Conservation (phyloP, 2,113 vertebrate species). For the Canis aureus region DNA sequence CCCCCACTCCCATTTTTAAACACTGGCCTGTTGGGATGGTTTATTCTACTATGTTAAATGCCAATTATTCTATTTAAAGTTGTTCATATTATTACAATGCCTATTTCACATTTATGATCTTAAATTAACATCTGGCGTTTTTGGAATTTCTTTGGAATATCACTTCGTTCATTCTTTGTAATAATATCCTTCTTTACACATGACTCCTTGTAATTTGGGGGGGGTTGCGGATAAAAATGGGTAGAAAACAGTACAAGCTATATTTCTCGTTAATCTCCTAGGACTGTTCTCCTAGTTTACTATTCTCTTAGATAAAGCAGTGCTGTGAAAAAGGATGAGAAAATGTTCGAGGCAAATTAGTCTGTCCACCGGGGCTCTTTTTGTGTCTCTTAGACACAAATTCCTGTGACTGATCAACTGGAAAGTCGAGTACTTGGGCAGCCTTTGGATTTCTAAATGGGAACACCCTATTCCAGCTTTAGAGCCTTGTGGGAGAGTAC, state of each 20-base stretch:
- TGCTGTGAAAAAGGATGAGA: background rate
- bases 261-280: background rate
- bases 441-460: conserved; percentile 48
- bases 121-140: background rate
- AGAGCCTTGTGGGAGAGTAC: background rate
- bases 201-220: background rate
- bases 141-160: conserved; percentile 1
- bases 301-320: conserved; percentile 4
- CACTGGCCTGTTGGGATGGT: background rate
- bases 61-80: conserved; percentile 37
- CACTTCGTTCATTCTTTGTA: conserved; percentile 35
- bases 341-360: background rate
- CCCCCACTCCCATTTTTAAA: background rate
- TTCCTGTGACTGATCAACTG: conserved; percentile 11
- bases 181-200: conserved; percentile 41
- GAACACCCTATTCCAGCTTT: conserved; percentile 5
- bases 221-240: background rate
- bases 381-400: background rate
- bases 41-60: conserved; percentile 35
- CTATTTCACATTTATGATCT: conserved; percentile 35
- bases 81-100: conserved; percentile 27
- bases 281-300: background rate
- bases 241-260: background rate
- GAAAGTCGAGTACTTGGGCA: background rate
- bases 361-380: background rate